Base-by-base conservation (phyloP, 2,113 vertebrate species). In the Irena cyanogastra region DNA sequence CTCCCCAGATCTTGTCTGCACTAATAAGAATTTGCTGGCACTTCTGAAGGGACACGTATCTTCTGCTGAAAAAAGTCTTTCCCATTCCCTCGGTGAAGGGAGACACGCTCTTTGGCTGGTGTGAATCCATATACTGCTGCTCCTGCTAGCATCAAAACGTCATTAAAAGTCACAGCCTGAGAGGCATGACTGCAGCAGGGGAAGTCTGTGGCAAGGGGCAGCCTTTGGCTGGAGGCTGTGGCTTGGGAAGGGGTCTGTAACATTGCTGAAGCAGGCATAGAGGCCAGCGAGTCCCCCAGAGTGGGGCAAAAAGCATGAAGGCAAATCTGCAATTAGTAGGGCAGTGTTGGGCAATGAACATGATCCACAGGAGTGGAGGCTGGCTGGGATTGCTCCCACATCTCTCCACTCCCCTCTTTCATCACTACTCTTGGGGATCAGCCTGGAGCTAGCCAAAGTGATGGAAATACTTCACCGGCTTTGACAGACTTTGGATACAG, bases 11-110 rank as follows among this genome's bases (percentile, higher is more conserved):
- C 65, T 78, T 81, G 49, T 83, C 92, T 72, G 33, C 65, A 45
- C 90, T 96, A 92, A 83, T 90, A 93, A 95, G 96, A 90, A 61
- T 87, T 81, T 84, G 65, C 86, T 93, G 88, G 82, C 88, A 83
- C 52, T 75, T 95, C 39, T 83, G 56, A 88, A 59, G 39, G 68
- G 69, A 90, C 44, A 50, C 0, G 0, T 44, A 42, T 75, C 80
- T 75, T 83, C 76, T 90, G 49, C 82, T 57, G 80, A 63, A 37
- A 89, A 87, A 92, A 75, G 23, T 71, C 68, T 68, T 93, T 92
- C 56, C 69, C 0, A 0, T 77, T 93, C 42, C 37, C 39, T 86
- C 11, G 0, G 47, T 71, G 66, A 61, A 89, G 64, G 69, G 75
- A 94, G 90, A 71, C 27, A 26, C 0, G 0, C 31, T 89, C 26